Conservation (phyloP, 2,888 invertebrate species). For the Microchrysa polita region DNA sequence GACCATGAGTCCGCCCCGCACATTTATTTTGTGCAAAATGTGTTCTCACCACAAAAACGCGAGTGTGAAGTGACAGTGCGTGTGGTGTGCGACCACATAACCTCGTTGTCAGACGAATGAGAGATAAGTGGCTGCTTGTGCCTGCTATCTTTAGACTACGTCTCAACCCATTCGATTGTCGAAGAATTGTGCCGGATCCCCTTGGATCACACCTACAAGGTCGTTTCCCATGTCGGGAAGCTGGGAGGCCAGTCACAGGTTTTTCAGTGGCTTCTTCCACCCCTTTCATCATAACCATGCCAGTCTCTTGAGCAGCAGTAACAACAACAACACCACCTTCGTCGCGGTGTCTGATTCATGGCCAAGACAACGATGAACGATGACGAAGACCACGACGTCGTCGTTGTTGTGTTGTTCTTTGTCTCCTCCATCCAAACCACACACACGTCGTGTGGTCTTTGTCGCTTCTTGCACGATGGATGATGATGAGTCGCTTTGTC, state of each 20-base stretch:
- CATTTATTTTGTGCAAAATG: not conserved
- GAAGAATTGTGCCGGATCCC: not conserved
- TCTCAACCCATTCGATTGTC: too few relatives aligned
- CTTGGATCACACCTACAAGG: not conserved
- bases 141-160: too few relatives aligned
- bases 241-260: slow-evolving; percentile 11
- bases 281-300: not conserved
- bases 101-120: slow-evolving; percentile 15
- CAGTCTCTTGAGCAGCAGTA: too few relatives aligned
- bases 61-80: slow-evolving; percentile 30
- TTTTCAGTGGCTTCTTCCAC: slow-evolving; percentile 13
- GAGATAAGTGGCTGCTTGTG: too few relatives aligned
- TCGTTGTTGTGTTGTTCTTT: slow-evolving; percentile 18
- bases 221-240: slow-evolving; percentile 1
- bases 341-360: slow-evolving; percentile 36
- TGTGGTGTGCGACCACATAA: slow-evolving; percentile 39
- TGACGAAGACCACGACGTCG: too few relatives aligned
- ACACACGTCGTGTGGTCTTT: too few relatives aligned
- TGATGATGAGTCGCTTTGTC: too few relatives aligned
- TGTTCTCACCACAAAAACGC: too few relatives aligned
- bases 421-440: too few relatives aligned
- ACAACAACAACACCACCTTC: not conserved
- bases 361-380: too few relatives aligned
- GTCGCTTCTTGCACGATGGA: too few relatives aligned
- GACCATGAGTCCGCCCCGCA: not conserved